Evolutionary conservation across 2,888 invertebrate species (phyloP), one percentile per base, ranked within the genome.

Genomic region (Pyrochroa serraticornis): DNA sequence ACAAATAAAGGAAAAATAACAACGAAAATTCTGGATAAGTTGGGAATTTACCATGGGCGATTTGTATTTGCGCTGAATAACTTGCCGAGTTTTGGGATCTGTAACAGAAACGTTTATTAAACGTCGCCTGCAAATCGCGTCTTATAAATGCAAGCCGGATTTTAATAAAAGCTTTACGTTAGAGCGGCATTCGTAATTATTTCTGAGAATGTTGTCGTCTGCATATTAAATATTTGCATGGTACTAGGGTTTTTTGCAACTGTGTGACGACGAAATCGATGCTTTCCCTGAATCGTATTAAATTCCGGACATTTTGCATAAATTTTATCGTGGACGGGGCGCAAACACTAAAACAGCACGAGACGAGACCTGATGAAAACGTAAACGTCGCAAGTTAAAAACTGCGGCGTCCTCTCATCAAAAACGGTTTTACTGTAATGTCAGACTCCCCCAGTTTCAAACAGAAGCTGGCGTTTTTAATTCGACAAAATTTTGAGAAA

Each of bases 61-160:
- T 83, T 95, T 95, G 84, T 97, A 99, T 83, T 92, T 95, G 77
- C 98, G 87, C 82, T 97, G 96, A 75, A 95, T 91, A 71, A 98
- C 90, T 84, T 97, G 94, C 76, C 96, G 87, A 70, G 94, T 96
- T 85, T 97, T 97, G 66, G 97, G 95, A 90, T 98, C 98, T 98
- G 85, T 57, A 90, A 89, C 62, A 71, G 66, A 71, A 72, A 60
- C 13, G 65, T 46, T 52, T 34, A 13, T 43, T 34, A 51, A 9
- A 54, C 32, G 31, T 14, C 38, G 41, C 31, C 34, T 50, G 10
- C 41, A 50, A 42, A 22, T 50, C 42, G 38, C 31, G 34, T 53
- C 38, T n/a, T 31, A 12, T 32, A 36, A n/a, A 47, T 47, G 47
- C 47, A 33, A 49, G 12, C 30, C 8, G n/a, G 13, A 42, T 44